phyloP scores from a whole-genome alignment of 1,140 invertebrate genomes.

The Glomeris maerens region DNA sequence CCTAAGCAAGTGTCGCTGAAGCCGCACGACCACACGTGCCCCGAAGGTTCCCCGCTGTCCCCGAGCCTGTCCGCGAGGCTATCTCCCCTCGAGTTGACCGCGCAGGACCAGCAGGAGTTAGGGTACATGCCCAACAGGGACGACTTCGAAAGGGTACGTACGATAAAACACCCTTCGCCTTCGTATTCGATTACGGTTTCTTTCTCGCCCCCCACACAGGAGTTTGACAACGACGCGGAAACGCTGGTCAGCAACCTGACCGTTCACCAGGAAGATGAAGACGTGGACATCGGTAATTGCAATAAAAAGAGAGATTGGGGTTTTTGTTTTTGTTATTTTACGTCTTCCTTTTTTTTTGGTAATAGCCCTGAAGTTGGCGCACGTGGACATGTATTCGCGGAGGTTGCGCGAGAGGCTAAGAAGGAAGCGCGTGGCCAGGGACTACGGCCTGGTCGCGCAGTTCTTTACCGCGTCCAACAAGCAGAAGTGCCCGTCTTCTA shows the following conservation, averaged over 20 bases:
- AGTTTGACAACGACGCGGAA: constrained; percentile 85
- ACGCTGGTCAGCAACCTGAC: constrained; percentile 66
- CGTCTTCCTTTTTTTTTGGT: constrained; percentile 12
- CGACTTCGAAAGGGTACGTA: constrained; percentile 74
- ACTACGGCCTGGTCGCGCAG: constrained; percentile 49
- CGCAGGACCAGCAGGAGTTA: constrained; percentile 64
- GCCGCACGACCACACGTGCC: constrained; percentile 48
- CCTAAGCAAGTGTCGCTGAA: constrained; percentile 30
- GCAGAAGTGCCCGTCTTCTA: constrained; percentile 27
- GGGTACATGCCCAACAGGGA: constrained; percentile 92
- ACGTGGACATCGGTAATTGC: constrained; percentile 63
- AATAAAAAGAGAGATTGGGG: constrained; percentile 31
- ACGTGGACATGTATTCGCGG: constrained; percentile 79
- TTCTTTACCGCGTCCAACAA: constrained; percentile 43
- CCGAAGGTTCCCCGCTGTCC: constrained; percentile 66
- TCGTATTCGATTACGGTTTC: background rate
- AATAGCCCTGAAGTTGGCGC: constrained; percentile 49
- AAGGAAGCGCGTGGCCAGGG: constrained; percentile 69
- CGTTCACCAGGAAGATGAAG: constrained; percentile 66
- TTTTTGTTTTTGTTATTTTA: constrained; percentile 13
- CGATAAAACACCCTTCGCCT: background rate
- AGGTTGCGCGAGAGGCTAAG: constrained; percentile 68
- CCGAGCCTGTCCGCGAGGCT: constrained; percentile 45
- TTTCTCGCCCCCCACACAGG: no score
- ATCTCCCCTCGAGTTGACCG: constrained; percentile 58